phyloP scores from a whole-genome alignment of 1,140 invertebrate genomes.

The Drosophila littoralis region DNA sequence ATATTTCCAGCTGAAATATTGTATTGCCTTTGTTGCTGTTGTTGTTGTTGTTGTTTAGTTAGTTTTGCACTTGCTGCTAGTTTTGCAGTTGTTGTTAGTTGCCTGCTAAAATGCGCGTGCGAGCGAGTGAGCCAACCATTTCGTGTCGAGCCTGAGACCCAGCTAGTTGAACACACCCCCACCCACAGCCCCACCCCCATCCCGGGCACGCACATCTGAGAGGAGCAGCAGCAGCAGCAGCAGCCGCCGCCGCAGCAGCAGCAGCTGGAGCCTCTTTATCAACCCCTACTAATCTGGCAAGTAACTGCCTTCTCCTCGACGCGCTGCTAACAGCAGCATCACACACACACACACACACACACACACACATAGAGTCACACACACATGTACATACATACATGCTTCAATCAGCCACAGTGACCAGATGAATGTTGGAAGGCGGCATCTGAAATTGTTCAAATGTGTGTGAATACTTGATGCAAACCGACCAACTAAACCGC shows the following conservation, averaged over 20 bases:
- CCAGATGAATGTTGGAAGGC: constrained; percentile 2
- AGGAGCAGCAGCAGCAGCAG: not conserved
- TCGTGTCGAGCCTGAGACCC: constrained; percentile 22
- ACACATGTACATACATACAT: not conserved
- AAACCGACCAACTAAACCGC: not conserved
- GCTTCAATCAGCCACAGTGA: constrained; percentile 10
- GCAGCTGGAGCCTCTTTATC: constrained; percentile 35
- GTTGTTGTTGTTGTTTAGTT: constrained; percentile 56
- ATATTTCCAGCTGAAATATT: constrained; percentile 80
- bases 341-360: not conserved
- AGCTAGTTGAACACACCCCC: not conserved
- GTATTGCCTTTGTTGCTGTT: constrained; percentile 30
- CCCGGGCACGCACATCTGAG: not conserved
- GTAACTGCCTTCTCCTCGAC: constrained; percentile 11
- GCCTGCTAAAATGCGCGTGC: constrained; percentile 37
- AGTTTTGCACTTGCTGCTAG: constrained; percentile 47
- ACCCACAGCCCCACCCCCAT: not conserved
- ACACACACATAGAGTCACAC: not conserved
- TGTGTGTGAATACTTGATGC: constrained; percentile 8
- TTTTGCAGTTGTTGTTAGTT: constrained; percentile 24
- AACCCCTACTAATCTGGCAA: constrained; percentile 51
- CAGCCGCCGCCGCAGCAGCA: not conserved
- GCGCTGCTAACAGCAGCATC: constrained; percentile 10
- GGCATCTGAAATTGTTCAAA: constrained; percentile 25
- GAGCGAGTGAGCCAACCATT: constrained; percentile 52